A percentile compares a stretch with the other conserved stretches of the same genome.
Conservation (phyloP, 2,113 vertebrate genomes). For the Indicator indicator region DNA sequence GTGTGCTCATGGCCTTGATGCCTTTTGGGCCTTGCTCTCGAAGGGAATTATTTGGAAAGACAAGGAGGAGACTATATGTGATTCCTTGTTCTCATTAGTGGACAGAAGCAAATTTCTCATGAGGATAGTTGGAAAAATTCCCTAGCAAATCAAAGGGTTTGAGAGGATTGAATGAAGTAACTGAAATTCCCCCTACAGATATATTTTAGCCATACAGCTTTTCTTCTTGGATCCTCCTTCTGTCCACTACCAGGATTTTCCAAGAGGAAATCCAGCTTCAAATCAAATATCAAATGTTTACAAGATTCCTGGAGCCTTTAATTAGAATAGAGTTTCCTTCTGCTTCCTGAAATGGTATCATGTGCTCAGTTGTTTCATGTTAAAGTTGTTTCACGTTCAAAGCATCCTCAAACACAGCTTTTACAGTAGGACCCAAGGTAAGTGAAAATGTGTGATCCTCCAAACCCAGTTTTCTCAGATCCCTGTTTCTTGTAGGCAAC, state of each 20-base stretch:
- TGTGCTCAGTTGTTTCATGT: not conserved
- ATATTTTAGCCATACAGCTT: not conserved
- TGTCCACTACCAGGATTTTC: not conserved
- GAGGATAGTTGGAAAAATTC: not conserved
- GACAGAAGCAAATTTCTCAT: not conserved
- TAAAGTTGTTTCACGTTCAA: not conserved
- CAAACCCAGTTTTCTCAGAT: not conserved
- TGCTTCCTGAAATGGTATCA: not conserved
- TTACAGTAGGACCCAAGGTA: not conserved
- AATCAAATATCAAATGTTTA: not conserved
- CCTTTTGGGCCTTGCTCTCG: not conserved
- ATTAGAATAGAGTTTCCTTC: not conserved
- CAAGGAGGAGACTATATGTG: not conserved
- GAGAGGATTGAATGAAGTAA: not conserved
- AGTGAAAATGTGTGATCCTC: not conserved
- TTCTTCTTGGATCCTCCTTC: not conserved
- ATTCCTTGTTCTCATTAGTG: not conserved
- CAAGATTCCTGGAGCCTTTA: not conserved
- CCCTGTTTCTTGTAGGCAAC: not conserved
- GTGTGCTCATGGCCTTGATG: not conserved
- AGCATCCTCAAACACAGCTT: not conserved
- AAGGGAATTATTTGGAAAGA: not conserved
- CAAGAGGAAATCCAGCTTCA: not conserved
- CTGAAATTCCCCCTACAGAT: not conserved
- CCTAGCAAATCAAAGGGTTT: not conserved